Percentiles rank a stretch among this genome's conserved stretches.
Evolutionary conservation across 2,797 vertebrate genomes (phyloP).

Genomic region (Parotocinclus haroldoi): DNA sequence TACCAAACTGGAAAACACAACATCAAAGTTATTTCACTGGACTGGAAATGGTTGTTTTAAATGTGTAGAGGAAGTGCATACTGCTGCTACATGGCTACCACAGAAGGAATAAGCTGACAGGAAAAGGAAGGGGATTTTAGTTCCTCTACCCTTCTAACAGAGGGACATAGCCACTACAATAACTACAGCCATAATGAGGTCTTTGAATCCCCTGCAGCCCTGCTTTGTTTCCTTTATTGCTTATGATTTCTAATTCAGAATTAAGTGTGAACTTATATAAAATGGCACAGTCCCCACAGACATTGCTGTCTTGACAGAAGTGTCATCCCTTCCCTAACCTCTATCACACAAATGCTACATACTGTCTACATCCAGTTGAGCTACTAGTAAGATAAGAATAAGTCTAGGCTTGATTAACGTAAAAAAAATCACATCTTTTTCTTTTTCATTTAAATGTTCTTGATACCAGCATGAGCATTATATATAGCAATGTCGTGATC

Average conservation of each 20-base stretch:
- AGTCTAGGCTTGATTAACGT: constrained; percentile 27
- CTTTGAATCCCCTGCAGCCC: constrained; percentile 46
- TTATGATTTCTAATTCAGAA: constrained; percentile 53
- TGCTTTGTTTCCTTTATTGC: constrained; percentile 32
- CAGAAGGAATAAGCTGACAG: constrained; percentile 59
- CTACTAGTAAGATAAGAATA: constrained; percentile 7
- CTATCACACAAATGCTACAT: constrained; percentile 8
- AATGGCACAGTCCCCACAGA: constrained; percentile 35
- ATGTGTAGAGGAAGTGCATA: constrained; percentile 45
- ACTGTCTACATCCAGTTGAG: constrained; percentile 14
- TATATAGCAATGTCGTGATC: constrained; percentile 29
- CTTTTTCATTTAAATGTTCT: constrained; percentile 15
- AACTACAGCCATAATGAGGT: constrained; percentile 54
- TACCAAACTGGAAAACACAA: constrained; percentile 28
- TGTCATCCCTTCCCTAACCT: constrained; percentile 4
- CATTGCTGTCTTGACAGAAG: constrained; percentile 30
- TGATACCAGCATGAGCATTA: constrained; percentile 24
- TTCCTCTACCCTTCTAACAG: constrained; percentile 53
- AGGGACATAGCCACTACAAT: constrained; percentile 56
- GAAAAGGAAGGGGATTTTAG: constrained; percentile 56
- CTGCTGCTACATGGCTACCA: constrained; percentile 39
- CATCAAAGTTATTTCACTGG: constrained; percentile 57
- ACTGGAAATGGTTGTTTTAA: constrained; percentile 16
- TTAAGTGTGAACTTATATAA: constrained; percentile 49
- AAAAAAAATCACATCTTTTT: constrained; percentile 17